A percentile compares a stretch with the other conserved stretches of the same genome.
Evolutionary conservation across 2,888 invertebrate genomes (phyloP).

Genomic region (Elegia similella): DNA sequence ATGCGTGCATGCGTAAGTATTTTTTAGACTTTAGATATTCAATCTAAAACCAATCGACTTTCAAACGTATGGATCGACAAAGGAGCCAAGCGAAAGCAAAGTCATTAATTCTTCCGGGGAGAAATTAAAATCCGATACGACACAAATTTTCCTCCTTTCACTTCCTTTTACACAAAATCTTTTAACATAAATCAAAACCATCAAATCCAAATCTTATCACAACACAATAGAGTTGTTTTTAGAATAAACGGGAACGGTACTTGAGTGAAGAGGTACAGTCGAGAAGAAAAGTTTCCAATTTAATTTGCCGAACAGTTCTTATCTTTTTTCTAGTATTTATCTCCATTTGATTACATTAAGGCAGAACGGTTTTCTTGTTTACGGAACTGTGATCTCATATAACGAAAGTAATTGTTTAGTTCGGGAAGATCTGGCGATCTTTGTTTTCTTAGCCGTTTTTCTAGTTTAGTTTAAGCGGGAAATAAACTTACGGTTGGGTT

Average conservation of each 20-base stretch:
- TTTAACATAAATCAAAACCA: slow-evolving; percentile 21
- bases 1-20: too few relatives aligned
- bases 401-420: slow-evolving; percentile 12
- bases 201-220: slow-evolving; percentile 30
- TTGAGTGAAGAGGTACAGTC: slow-evolving; percentile 17
- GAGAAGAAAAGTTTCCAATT: slow-evolving; percentile 66
- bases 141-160: slow-evolving; percentile 66
- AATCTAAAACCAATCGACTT: slow-evolving; percentile 50
- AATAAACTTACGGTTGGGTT: neutral
- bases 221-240: slow-evolving; percentile 20
- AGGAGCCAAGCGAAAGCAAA: slow-evolving; percentile 56
- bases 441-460: neutral
- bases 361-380: slow-evolving; percentile 54
- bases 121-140: slow-evolving; percentile 81
- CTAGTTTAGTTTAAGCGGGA: neutral
- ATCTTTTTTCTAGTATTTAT: slow-evolving; percentile 73
- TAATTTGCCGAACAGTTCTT: slow-evolving; percentile 74
- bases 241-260: slow-evolving; percentile 1
- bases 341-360: slow-evolving; percentile 71
- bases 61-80: slow-evolving; percentile 61
- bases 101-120: slow-evolving; percentile 73
- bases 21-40: too few relatives aligned
- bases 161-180: slow-evolving; percentile 36
- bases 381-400: slow-evolving; percentile 19
- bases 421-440: neutral